Evolutionary conservation across 2,797 vertebrate species (phyloP).

Genomic region (Catostomus latipinnis): DNA sequence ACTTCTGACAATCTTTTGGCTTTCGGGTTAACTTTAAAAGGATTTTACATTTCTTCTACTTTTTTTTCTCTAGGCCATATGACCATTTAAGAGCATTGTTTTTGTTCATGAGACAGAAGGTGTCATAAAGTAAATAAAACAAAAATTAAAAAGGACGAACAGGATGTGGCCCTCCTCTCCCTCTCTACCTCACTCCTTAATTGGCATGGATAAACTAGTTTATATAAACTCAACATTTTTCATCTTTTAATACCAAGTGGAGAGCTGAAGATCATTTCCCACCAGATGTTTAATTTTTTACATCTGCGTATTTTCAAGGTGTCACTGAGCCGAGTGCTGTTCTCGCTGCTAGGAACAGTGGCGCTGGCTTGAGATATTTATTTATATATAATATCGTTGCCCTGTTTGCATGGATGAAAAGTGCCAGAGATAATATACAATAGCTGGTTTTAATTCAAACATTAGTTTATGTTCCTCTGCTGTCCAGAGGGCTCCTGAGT

Average conservation of each 20-base stretch:
- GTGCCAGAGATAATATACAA: constrained; percentile 82
- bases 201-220: constrained; percentile 98
- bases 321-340: constrained; percentile 84
- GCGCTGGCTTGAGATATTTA: constrained; percentile 74
- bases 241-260: constrained; percentile 96
- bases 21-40: constrained; percentile 36
- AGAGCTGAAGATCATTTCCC: constrained; percentile 87
- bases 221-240: constrained; percentile 97
- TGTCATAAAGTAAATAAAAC: constrained; percentile 76
- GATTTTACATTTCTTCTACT: constrained; percentile 60
- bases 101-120: constrained; percentile 73
- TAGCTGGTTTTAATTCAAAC: constrained; percentile 84
- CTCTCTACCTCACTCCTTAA: constrained; percentile 90
- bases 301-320: constrained; percentile 99
- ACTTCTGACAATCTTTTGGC: not conserved
- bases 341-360: constrained; percentile 78
- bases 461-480: constrained; percentile 70
- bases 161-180: constrained; percentile 62
- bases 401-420: constrained; percentile 82
- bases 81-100: constrained; percentile 67
- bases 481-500: constrained; percentile 69
- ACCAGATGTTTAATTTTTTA: constrained; percentile 97
- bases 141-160: constrained; percentile 71
- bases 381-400: constrained; percentile 81
- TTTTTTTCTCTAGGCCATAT: constrained; percentile 70